Conservation (phyloP, 92 coral and sea anemone species). For the Epizoanthus rinbou region DNA sequence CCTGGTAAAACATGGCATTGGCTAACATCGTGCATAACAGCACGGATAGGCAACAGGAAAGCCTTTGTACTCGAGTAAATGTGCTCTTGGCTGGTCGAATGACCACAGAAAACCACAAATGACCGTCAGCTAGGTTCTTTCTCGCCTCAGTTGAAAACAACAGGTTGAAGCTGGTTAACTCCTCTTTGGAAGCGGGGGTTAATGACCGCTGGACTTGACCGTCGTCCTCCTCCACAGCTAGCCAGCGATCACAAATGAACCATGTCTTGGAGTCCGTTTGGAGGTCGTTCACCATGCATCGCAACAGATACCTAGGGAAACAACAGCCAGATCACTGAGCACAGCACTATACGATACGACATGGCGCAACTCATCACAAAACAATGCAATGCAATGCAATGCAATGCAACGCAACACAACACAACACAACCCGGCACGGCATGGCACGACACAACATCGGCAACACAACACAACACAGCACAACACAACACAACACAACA, state of each 20-base stretch:
- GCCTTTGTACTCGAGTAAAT: slow-evolving; percentile 94
- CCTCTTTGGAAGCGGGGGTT: slow-evolving; percentile 80
- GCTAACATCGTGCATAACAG: slow-evolving; percentile 93
- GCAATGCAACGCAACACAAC: no score
- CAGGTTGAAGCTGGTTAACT: slow-evolving; percentile 91
- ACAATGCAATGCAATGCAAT: no score
- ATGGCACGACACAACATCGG: no score
- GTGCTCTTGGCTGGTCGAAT: slow-evolving; percentile 92
- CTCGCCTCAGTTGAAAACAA: slow-evolving; percentile 96
- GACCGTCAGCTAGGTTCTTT: slow-evolving; percentile 89
- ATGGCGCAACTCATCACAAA: no score
- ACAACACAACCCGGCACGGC: no score
- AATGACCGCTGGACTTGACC: slow-evolving; percentile 81
- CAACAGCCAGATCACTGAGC: no score
- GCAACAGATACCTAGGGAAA: slow-evolving; percentile 47
- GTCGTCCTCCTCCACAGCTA: slow-evolving; percentile 96
- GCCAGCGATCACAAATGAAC: slow-evolving; percentile 98
- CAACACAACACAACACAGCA: no score
- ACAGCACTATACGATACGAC: no score
- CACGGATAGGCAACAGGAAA: slow-evolving; percentile 89
- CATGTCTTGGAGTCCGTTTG: slow-evolving; percentile 93
- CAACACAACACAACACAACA: no score
- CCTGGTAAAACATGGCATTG: slow-evolving; percentile 94
- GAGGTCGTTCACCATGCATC: slow-evolving; percentile 87
- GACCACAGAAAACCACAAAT: slow-evolving; percentile 93